Evolutionary conservation across 2,113 vertebrate genomes (phyloP), one percentile per base, ranked within the genome.

Genomic region (Psilopsiagon aymara): DNA sequence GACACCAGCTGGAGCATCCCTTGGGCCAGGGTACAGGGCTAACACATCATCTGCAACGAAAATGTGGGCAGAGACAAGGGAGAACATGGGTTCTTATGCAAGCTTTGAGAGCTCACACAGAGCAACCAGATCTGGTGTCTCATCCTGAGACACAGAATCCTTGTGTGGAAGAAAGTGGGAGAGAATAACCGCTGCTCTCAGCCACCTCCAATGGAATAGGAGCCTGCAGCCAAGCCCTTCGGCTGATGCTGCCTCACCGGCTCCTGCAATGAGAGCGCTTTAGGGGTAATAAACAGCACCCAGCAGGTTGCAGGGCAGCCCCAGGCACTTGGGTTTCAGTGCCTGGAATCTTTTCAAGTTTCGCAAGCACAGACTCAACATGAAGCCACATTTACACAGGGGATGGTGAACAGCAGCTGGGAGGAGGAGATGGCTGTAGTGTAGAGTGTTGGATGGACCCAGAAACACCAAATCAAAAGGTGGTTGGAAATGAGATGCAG

Each of bases 141-240:
- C 80, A 43, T 13, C 28, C 68, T 2, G 2, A 87, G 28, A 87
- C 66, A 82, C 57, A 90, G 73, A 79, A 90, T 60, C 41, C 49
- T 35, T 0, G 0, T 8, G 17, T 47, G 29, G 53, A 73, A 83
- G 53, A 33, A 74, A 89, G 41, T 0, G 0, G 39, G 60, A 91
- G 66, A 74, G 46, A 41, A 7, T 11, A 39, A 81, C 25, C 28
- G 8, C 86, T 46, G 60, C 8, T 20, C 78, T 89, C 79, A 84
- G 66, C 79, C 17, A 15, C 90, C 86, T 52, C 46, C 8, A 5
- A 13, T 46, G 90, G 62, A 91, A 59, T 21, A 82, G 71, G 51
- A 88, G 55, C 59, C n/a, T 60, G 46, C 39, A 70, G 51, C 83
- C 11, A 7, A 91, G 87, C 67, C 60, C 87, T 76, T 79, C 5